Base-by-base conservation (phyloP, 2,113 vertebrate genomes). In the Onychostruthus taczanowskii region DNA sequence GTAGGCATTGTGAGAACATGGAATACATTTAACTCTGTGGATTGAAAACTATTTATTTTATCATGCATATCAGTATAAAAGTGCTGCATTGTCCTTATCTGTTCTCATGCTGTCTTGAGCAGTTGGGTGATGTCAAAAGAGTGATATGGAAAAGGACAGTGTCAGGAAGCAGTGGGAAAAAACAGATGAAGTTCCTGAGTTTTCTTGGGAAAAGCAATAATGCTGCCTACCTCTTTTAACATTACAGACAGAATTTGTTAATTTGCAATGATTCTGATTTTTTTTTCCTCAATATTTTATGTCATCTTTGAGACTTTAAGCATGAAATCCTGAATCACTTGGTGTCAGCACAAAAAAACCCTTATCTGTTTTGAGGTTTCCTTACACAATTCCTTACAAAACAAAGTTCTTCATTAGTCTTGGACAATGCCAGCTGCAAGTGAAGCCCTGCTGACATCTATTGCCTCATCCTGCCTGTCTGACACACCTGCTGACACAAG, bases 1-100 rank as follows among this genome's bases (percentile, higher is more conserved):
- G 44, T n/a, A 90, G 63, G 73, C 79, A 91, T 94, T 92, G 89
- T 93, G 95, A 94, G 90, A 84, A 89, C 74, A 72, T 52, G 77
- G 80, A 92, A 87, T 92, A 75, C 7, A 26, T 93, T 94, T 79
- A 70, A 91, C 33, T 47, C 14, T 47, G 17, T 76, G 80, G 73
- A 95, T 82, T 69, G 47, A 87, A 90, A 94, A 76, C 47, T 96
- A 37, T 85, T 83, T 91, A 52, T 79, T 92, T 89, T 83, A 33
- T 88, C 52, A 55, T 59, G 56, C 31, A 33, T 70, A 49, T 28
- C 33, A n/a, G 16, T 56, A 20, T 31, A 49, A 72, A 93, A 70
- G 24, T 61, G 35, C 46, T 88, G 47, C 43, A 21, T 74, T 91
- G 68, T 87, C 56, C 39, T 69, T 77, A 37, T 39, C 68, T 94